Evolutionary conservation across 2,888 invertebrate species (phyloP).

Genomic region (Stratiomys singularior): DNA sequence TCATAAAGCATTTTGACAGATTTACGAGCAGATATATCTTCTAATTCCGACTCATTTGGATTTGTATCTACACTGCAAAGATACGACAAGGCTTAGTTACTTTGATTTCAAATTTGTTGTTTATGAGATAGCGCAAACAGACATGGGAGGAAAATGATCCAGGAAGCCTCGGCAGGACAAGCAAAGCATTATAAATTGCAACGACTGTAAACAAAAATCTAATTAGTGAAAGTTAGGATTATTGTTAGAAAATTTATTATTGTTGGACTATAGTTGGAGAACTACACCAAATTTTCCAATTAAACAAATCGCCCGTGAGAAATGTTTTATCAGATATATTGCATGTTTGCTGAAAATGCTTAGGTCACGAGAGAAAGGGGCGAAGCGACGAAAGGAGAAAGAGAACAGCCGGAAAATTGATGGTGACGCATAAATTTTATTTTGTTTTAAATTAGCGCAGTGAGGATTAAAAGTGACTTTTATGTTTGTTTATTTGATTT

Average conservation of each 20-base stretch:
- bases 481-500: slow-evolving; percentile 8
- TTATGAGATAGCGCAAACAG: background rate
- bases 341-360: too few species aligned
- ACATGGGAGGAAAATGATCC: background rate
- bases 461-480: slow-evolving; percentile 1
- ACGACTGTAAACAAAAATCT: slow-evolving; percentile 19
- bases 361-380: too few species aligned
- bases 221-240: slow-evolving; percentile 40
- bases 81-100: too few species aligned
- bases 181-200: slow-evolving; percentile 35
- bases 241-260: slow-evolving; percentile 23
- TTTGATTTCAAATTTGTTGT: too few species aligned
- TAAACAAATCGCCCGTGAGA: background rate
- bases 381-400: too few species aligned
- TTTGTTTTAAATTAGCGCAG: background rate
- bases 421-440: slow-evolving; percentile 8
- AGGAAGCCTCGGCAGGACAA: background rate
- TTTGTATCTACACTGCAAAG: background rate
- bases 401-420: background rate
- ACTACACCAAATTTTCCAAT: slow-evolving; percentile 2
- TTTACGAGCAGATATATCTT: slow-evolving; percentile 40
- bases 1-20: slow-evolving; percentile 45
- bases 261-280: slow-evolving; percentile 18
- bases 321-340: background rate
- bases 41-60: slow-evolving; percentile 30